These are phyloP conservation scores for Uria aalge DNA, from an alignment of 2,113 vertebrate species.

Conservation along the genomic window DNA sequence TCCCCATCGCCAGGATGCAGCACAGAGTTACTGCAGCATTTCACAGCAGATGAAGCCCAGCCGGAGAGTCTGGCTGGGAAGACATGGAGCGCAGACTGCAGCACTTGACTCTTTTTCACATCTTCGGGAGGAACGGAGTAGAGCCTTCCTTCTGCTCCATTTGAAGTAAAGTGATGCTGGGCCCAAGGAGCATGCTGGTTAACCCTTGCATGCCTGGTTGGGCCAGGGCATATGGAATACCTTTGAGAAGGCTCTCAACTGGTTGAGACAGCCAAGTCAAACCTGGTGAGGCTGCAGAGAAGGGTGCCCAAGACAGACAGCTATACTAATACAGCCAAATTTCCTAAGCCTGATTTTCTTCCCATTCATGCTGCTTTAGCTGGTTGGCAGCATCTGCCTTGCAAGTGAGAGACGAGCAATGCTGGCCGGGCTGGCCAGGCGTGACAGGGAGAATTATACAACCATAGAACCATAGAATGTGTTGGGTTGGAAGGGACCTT, in stretches of 20 bases:
- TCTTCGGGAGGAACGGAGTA: neutral
- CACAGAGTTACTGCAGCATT: neutral
- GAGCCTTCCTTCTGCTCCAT: neutral
- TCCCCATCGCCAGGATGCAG: neutral
- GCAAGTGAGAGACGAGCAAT: neutral
- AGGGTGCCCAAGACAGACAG: neutral
- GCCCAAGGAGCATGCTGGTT: neutral
- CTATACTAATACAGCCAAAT: neutral
- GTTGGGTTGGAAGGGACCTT: no score
- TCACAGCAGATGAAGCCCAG: neutral
- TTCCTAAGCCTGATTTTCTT: neutral
- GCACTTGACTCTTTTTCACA: neutral
- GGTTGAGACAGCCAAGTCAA: neutral
- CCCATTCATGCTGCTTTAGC: neutral
- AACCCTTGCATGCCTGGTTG: neutral
- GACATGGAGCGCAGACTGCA: neutral
- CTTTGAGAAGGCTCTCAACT: neutral
- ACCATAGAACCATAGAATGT: no score
- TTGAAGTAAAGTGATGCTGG: neutral
- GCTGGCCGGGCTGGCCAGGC: neutral
- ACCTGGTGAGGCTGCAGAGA: neutral
- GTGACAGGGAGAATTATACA: neutral
- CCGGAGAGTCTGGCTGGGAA: neutral
- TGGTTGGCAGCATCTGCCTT: neutral
- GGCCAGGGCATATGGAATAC: neutral